Conservation (phyloP, 2,888 invertebrate species). For the Uloborus plumipes region DNA sequence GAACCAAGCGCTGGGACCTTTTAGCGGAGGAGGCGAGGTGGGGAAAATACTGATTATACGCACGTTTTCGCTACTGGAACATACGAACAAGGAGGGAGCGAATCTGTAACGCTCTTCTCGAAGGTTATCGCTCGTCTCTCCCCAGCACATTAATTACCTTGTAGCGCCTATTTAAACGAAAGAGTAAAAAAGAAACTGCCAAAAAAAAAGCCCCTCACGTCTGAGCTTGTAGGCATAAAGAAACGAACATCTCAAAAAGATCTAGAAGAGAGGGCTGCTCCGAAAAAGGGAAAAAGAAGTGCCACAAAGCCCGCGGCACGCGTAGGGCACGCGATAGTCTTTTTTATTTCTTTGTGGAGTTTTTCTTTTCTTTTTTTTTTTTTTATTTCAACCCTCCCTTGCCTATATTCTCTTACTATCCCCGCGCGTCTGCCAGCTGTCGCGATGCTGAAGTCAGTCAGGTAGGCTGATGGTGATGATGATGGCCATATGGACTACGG, state of each 20-base stretch:
- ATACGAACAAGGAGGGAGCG: not conserved
- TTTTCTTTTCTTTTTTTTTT: conserved; percentile 20
- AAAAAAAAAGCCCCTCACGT: conserved; percentile 6
- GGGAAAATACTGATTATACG: not conserved
- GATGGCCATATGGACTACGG: conserved; percentile 52
- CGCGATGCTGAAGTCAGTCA: conserved; percentile 51
- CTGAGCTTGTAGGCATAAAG: conserved; percentile 18
- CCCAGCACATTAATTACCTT: conserved; percentile 57
- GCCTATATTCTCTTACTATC: conserved; percentile 4
- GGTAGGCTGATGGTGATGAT: conserved; percentile 55
- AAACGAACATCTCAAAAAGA: conserved; percentile 27
- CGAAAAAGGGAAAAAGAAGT: conserved; percentile 17
- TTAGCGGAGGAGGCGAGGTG: not conserved
- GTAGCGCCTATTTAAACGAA: conserved; percentile 27
- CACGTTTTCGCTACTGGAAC: not conserved
- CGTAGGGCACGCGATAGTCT: conserved; percentile 55
- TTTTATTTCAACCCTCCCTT: conserved; percentile 10
- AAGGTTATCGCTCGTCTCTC: conserved; percentile 26
- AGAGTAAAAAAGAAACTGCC: not conserved
- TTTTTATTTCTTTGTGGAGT: conserved; percentile 14
- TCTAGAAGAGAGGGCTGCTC: conserved; percentile 7
- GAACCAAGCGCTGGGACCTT: not conserved
- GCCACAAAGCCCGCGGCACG: conserved; percentile 57
- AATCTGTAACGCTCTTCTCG: conserved; percentile 8
- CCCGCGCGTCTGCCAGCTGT: conserved; percentile 52